Percentiles rank a stretch among this genome's conserved stretches.
phyloP scores from a whole-genome alignment of 2,888 invertebrate species.

The Synergus gifuensis region DNA sequence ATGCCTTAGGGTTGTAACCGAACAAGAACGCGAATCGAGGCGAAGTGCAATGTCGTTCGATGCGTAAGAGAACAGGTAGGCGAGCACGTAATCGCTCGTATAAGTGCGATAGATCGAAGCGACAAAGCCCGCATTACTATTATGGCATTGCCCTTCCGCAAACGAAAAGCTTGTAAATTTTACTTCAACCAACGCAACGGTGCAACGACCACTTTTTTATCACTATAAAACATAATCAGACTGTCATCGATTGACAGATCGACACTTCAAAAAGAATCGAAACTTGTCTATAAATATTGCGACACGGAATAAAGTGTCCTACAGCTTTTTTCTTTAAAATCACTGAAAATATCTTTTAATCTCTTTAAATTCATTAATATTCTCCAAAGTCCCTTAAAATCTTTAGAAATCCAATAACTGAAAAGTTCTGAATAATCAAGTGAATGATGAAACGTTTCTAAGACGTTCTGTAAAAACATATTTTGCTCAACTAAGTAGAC shows the following conservation, averaged over 20 bases:
- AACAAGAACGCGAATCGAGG: slow-evolving; percentile 30
- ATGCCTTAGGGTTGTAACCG: slow-evolving; percentile 57
- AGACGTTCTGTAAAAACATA: too few relatives aligned
- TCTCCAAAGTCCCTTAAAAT: too few relatives aligned
- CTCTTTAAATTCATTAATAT: too few relatives aligned
- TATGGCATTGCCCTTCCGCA: slow-evolving; percentile 23
- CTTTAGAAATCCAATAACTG: too few relatives aligned
- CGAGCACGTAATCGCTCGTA: slow-evolving; percentile 25
- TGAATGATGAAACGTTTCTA: too few relatives aligned
- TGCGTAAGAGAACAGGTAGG: slow-evolving; percentile 34
- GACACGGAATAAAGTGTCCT: too few relatives aligned
- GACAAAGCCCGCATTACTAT: slow-evolving; percentile 29
- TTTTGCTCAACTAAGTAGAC: too few relatives aligned
- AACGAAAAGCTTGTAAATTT: slow-evolving; percentile 24
- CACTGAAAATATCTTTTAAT: too few relatives aligned
- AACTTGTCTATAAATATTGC: not conserved
- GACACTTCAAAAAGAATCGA: not conserved
- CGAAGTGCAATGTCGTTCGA: slow-evolving; percentile 30
- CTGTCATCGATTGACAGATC: not conserved
- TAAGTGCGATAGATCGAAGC: slow-evolving; percentile 22
- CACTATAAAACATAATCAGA: not conserved
- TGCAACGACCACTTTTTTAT: not conserved
- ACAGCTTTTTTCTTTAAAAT: too few relatives aligned
- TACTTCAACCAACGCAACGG: not conserved
- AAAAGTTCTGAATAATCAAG: too few relatives aligned